phyloP scores from a whole-genome alignment of 2,113 vertebrate genomes.

The Melanerpes formicivorus region DNA sequence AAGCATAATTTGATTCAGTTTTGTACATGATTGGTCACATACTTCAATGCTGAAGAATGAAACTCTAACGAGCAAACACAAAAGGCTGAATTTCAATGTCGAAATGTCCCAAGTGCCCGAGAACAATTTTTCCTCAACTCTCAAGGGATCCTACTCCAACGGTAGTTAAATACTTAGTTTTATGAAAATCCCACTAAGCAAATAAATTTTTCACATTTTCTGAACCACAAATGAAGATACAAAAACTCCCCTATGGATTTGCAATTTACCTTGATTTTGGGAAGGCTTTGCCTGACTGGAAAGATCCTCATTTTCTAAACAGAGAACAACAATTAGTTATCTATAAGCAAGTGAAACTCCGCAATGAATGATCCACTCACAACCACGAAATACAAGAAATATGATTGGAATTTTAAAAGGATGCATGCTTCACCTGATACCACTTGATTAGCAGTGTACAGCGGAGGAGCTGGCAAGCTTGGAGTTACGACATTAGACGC shows the following conservation, averaged over 20 bases:
- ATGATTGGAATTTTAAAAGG: background rate
- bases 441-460: conserved; percentile 86
- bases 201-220: background rate
- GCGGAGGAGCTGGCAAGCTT: conserved; percentile 85
- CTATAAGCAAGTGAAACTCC: conserved; percentile 21
- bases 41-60: background rate
- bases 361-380: background rate
- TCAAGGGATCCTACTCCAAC: background rate
- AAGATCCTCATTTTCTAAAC: conserved; percentile 79
- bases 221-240: background rate
- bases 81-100: background rate
- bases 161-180: background rate
- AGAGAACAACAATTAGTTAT: conserved; percentile 50
- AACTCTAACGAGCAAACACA: background rate
- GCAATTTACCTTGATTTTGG: conserved; percentile 79
- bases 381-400: background rate
- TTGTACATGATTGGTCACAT: background rate
- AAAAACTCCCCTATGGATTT: background rate
- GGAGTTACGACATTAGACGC: conserved; percentile 90
- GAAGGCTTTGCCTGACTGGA: conserved; percentile 75
- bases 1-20: background rate
- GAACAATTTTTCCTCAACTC: background rate
- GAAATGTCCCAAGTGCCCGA: background rate
- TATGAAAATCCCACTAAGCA: background rate
- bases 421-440: conserved; percentile 84